Percentiles rank a stretch among this genome's conserved stretches.
Evolutionary conservation across 2,113 vertebrate genomes (phyloP).

Genomic region (Clarias macrocephalus): DNA sequence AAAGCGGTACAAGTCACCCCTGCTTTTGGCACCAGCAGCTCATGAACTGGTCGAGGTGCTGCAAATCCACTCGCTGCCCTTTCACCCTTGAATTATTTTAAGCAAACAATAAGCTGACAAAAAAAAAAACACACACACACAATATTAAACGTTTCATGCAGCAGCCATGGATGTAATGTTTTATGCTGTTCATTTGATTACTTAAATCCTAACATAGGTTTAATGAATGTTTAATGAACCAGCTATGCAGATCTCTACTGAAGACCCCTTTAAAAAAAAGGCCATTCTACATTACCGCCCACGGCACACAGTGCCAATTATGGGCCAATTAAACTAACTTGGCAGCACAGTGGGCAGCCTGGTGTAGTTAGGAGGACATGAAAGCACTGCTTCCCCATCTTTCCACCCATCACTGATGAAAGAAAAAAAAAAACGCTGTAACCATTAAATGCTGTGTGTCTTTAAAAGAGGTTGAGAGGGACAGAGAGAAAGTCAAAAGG

Average conservation of each 20-base stretch:
- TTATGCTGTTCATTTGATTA: constrained; percentile 5
- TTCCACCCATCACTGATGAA: neutral
- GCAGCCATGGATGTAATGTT: neutral
- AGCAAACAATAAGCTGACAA: neutral
- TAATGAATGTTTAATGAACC: constrained; percentile 15
- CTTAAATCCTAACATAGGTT: constrained; percentile 16
- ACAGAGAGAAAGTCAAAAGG: neutral
- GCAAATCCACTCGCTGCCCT: neutral
- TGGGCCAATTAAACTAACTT: constrained; percentile 34
- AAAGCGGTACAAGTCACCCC: neutral
- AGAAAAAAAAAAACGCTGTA: neutral
- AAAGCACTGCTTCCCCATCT: constrained; percentile 13
- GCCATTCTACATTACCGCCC: constrained; percentile 2
- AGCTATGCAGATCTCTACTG: constrained; percentile 1
- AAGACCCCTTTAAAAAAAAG: constrained; percentile 21
- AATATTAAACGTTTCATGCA: constrained; percentile 17
- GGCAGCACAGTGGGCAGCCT: constrained; percentile 29
- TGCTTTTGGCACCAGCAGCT: neutral
- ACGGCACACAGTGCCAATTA: constrained; percentile 38
- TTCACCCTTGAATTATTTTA: neutral
- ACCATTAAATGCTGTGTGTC: constrained; percentile 15
- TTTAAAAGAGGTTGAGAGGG: constrained; percentile 5
- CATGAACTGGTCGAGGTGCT: neutral
- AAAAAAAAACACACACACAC: too few species aligned
- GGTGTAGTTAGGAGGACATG: constrained; percentile 27